Percentiles rank a stretch among this genome's conserved stretches.
These are phyloP conservation scores for Philotrypesis tridentata DNA, from an alignment of 1,140 invertebrate genomes.

Conservation along the genomic window DNA sequence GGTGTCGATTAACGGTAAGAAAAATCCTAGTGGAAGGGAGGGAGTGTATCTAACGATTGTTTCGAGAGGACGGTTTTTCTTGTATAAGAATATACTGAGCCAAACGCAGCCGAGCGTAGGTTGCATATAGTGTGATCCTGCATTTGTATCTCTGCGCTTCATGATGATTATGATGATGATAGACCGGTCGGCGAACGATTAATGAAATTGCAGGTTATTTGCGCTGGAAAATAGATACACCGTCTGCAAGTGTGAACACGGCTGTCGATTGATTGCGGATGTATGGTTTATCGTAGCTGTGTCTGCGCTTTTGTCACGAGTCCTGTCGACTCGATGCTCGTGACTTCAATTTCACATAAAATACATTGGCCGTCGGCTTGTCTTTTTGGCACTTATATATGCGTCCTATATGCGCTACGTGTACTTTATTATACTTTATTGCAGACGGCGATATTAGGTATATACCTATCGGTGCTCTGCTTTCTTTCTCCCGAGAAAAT, in stretches of 20 bases:
- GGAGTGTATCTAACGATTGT: neutral
- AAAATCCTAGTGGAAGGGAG: neutral
- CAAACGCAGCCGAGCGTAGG: neutral
- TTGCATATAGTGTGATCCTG: neutral
- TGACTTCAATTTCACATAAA: neutral
- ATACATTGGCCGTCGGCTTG: neutral
- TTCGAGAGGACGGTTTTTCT: neutral
- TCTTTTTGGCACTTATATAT: too few relatives aligned
- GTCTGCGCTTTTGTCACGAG: neutral
- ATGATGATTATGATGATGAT: too few relatives aligned
- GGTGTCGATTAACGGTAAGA: conserved; percentile 20
- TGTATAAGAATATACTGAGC: neutral
- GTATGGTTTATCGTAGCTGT: neutral
- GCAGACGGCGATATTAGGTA: too few relatives aligned
- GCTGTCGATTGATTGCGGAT: neutral
- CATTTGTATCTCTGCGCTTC: neutral
- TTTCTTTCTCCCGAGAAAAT: neutral
- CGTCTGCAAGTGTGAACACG: neutral
- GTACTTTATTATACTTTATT: too few relatives aligned
- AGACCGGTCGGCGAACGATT: neutral
- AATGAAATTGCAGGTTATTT: neutral
- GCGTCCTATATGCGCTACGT: too few relatives aligned
- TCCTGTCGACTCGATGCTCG: neutral
- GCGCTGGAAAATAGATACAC: neutral
- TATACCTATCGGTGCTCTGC: neutral